Conservation (phyloP, 2,797 vertebrate genomes). For the Ptychadena robeensis region DNA sequence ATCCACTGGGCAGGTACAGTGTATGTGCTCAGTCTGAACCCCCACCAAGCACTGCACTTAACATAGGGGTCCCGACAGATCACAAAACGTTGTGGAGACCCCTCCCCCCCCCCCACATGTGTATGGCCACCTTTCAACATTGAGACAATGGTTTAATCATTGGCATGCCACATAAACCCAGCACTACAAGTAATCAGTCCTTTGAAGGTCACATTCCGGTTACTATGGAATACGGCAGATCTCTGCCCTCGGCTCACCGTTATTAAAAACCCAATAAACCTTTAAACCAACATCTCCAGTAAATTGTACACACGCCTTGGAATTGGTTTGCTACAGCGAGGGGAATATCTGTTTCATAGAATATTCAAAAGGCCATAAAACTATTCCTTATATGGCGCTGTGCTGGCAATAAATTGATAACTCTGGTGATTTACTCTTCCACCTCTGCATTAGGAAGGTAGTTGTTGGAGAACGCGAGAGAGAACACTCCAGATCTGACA, state of each 20-base stretch:
- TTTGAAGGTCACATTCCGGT: not conserved
- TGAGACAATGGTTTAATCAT: too few relatives aligned
- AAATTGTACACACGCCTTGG: not conserved
- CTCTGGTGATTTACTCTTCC: constrained; percentile 25
- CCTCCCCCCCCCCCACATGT: too few relatives aligned
- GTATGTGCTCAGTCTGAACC: too few relatives aligned
- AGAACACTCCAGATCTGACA: not conserved
- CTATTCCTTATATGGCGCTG: not conserved
- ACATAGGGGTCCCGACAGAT: too few relatives aligned
- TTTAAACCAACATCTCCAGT: not conserved
- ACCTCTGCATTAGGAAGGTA: constrained; percentile 14
- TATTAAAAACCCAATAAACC: not conserved
- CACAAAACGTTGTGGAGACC: too few relatives aligned
- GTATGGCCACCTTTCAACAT: too few relatives aligned
- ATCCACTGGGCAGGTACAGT: too few relatives aligned
- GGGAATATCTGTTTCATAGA: not conserved
- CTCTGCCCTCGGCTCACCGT: not conserved
- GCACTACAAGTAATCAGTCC: not conserved
- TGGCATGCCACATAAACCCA: too few relatives aligned
- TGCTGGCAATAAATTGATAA: constrained; percentile 8
- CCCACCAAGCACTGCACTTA: too few relatives aligned
- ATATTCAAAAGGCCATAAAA: not conserved
- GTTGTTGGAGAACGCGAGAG: not conserved
- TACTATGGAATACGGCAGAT: not conserved
- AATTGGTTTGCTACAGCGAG: not conserved